Base-by-base conservation (phyloP, 1,140 invertebrate genomes). In the Gonatopus flavifemur region DNA sequence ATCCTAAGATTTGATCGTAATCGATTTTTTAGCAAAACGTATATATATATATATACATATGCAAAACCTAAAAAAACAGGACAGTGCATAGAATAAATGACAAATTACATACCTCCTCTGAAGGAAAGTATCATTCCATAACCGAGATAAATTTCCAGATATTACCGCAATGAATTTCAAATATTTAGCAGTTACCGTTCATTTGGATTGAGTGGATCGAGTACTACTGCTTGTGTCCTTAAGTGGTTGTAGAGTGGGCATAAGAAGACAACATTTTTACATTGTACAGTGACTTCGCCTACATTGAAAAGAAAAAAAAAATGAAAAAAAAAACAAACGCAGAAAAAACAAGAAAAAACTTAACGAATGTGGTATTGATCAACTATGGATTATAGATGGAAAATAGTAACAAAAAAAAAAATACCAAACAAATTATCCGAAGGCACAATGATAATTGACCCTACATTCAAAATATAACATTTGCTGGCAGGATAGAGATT, bases 221-320 rank as follows among this genome's bases (percentile, higher is more conserved):
- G 56, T 64, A 60, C 48, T 59, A 55, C 62, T 63, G 64, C 62
- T 74, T 69, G 64, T 62, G 64, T 67, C 58, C 62, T 58, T 62
- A 62, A 58, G 61, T 61, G 59, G 54, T 58, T 64, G 56, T 62
- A 64, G n/a, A n/a, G 55, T 54, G 57, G 59, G 55, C 53, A 57
- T 35, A 54, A 64, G 55, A 59, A 62, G 52, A 70, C 65, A 71
- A 65, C 67, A n/a, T 77, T 76, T 76, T 76, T 74, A 74, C 70
- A 72, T 74, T 78, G 74, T 76, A 78, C 72, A 78, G 75, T 76
- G 70, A 76, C 66, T 72, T 74, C 60, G 70, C 74, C 73, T 74
- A 75, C 61, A 61, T 66, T n/a, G n/a, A n/a, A n/a, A n/a, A n/a
- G n/a, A n/a, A n/a, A n/a, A n/a, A n/a, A n/a, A n/a, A n/a, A n/a